Base-by-base conservation (phyloP, 2,797 vertebrate species). In the Arrhamphus sclerolepis region DNA sequence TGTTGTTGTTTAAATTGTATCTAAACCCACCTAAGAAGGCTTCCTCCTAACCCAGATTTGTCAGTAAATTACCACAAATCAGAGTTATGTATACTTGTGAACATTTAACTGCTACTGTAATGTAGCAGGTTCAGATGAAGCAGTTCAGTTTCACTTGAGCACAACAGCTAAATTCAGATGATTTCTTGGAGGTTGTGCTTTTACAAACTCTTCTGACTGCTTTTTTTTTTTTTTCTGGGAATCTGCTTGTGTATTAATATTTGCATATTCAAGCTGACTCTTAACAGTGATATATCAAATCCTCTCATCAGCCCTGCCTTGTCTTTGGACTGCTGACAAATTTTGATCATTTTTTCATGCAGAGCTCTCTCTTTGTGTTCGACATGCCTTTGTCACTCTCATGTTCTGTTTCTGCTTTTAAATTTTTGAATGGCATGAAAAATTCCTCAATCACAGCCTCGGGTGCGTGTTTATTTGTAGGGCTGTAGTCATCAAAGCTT, bases 401-500 rank as follows among this genome's bases (percentile, higher is more conserved):
- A 7, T 34, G n/a, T 6, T 20, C 3, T 7, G 34, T 51, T 38
- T 38, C 11, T 51, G 6, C 19, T 38, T 29, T 34, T 38, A 19
- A 16, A 34, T 34, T 34, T 21, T 34, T 21, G 29, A 51, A 51
- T 20, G 11, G 13, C n/a, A 51, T 6, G 4, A 21, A 38, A 4
- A 50, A 51, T 19, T 16, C 13, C 13, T 34, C 19, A 16, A 14
- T 38, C 11, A 38, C 14, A 34, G 29, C 49, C 29, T 38, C 26
- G 4, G 49, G 29, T 20, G 18, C 11, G 13, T 51, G 28, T 51
- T 50, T 18, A 51, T 34, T 51, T 51, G 18, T 13, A 38, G 34
- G 34, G 11, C 31, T 52, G 31, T 22, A 16, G 31, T 38, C 52
- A 41, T 28, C 38, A 41, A 41, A 55, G 38, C 22, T 42, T n/a